These are phyloP conservation scores for Gallinago paraguaiae DNA, from an alignment of 2,113 vertebrate genomes.

Conservation along the genomic window DNA sequence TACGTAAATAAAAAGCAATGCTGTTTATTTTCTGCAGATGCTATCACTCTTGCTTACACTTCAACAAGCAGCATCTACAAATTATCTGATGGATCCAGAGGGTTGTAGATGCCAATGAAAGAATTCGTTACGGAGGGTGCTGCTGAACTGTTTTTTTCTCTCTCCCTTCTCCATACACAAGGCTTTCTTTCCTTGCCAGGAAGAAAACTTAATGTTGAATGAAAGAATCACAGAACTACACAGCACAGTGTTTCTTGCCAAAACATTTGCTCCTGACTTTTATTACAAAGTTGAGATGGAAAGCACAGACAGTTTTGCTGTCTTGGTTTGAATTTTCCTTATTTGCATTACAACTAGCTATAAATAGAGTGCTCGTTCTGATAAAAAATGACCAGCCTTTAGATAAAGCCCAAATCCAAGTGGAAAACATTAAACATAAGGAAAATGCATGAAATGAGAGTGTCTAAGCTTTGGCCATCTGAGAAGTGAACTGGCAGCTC, in stretches of 20 bases:
- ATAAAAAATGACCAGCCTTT: conserved; percentile 30
- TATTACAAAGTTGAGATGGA: neutral
- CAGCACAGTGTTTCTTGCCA: neutral
- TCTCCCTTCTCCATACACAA: neutral
- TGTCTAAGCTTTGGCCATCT: neutral
- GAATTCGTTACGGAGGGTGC: neutral
- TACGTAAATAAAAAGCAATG: conserved; percentile 72
- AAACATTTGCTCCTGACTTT: neutral
- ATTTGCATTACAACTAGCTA: conserved; percentile 36
- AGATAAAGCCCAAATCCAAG: conserved; percentile 23
- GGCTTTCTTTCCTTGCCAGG: conserved; percentile 24
- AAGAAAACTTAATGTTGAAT: conserved; percentile 31
- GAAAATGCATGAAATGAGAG: conserved; percentile 16
- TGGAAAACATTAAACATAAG: conserved; percentile 7
- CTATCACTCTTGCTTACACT: neutral
- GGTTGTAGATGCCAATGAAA: neutral
- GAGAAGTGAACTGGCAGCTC: conserved; percentile 21
- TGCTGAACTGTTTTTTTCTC: neutral
- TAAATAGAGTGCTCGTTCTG: conserved; percentile 16
- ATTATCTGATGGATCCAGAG: neutral
- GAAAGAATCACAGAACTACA: conserved; percentile 4
- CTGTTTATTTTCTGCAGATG: neutral
- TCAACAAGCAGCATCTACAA: neutral
- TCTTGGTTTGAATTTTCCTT: neutral
- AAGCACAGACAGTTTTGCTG: neutral